phyloP scores from a whole-genome alignment of 2,888 invertebrate species.

The Capitulum mitella region DNA sequence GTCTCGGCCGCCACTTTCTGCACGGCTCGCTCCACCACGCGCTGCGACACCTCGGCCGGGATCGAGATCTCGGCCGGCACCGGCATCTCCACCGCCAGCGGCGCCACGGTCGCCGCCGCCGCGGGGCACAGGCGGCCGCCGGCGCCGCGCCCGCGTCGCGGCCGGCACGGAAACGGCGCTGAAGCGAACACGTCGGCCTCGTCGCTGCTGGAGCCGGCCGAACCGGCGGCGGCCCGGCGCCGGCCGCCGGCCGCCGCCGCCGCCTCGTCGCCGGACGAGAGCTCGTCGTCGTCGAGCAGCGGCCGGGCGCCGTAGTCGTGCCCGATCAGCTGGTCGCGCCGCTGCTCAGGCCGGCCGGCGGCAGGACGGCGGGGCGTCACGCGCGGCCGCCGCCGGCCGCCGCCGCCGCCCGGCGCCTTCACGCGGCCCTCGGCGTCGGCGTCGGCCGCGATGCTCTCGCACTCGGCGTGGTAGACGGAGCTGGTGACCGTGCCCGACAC shows the following conservation, averaged over 20 bases:
- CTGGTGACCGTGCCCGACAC: conserved; percentile 58
- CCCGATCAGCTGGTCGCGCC: conserved; percentile 51
- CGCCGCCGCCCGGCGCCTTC: conserved; percentile 26
- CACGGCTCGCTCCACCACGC: background rate
- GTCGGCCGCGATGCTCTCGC: conserved; percentile 54
- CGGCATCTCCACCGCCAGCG: background rate
- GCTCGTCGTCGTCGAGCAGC: conserved; percentile 65
- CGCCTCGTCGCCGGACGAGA: conserved; percentile 53
- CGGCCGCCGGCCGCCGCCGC: background rate
- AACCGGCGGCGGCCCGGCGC: no score
- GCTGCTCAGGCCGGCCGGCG: conserved; percentile 28
- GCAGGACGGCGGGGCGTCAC: background rate
- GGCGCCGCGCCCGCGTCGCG: background rate
- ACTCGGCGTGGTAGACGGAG: conserved; percentile 63
- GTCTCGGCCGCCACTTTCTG: background rate
- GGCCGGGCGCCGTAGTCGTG: conserved; percentile 70
- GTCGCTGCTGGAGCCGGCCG: conserved; percentile 14
- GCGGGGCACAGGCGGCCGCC: background rate
- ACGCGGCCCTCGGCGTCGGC: conserved; percentile 34
- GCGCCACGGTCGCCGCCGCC: background rate
- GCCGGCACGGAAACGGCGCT: background rate
- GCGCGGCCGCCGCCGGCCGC: conserved; percentile 26
- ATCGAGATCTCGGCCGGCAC: background rate
- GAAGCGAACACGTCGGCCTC: background rate
- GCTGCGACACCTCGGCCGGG: background rate